Conservation (phyloP, 2,113 vertebrate species). For the Poecile atricapillus region DNA sequence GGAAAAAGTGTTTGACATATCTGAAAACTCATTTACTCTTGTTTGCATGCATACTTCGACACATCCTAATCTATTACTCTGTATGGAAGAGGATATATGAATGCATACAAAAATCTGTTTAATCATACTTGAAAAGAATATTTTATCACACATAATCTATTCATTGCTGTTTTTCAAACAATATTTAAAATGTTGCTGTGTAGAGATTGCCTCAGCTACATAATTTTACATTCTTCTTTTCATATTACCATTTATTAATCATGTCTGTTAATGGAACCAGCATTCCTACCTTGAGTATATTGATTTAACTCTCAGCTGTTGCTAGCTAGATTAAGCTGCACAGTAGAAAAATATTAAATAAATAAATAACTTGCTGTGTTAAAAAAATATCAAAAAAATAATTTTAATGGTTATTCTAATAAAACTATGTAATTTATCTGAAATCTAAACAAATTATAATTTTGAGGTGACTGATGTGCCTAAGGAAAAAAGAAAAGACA, state of each 20-base stretch:
- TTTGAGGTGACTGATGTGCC: not conserved
- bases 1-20: not conserved
- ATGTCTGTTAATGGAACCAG: not conserved
- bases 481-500: not conserved
- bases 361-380: not conserved
- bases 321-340: not conserved
- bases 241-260: not conserved
- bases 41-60: not conserved
- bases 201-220: not conserved
- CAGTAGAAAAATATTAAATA: slow-evolving; percentile 5
- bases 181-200: not conserved
- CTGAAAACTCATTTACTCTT: not conserved
- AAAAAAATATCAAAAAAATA: not conserved
- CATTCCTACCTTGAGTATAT: not conserved
- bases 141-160: not conserved
- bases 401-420: not conserved
- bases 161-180: not conserved
- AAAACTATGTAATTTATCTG: not conserved
- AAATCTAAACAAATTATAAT: not conserved
- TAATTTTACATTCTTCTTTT: not conserved
- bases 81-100: not conserved
- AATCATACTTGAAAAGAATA: not conserved
- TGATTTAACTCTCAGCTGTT: not conserved
- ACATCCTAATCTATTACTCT: not conserved
- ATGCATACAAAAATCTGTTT: not conserved